phyloP scores from a whole-genome alignment of 2,113 vertebrate genomes.

The Rostratula benghalensis region DNA sequence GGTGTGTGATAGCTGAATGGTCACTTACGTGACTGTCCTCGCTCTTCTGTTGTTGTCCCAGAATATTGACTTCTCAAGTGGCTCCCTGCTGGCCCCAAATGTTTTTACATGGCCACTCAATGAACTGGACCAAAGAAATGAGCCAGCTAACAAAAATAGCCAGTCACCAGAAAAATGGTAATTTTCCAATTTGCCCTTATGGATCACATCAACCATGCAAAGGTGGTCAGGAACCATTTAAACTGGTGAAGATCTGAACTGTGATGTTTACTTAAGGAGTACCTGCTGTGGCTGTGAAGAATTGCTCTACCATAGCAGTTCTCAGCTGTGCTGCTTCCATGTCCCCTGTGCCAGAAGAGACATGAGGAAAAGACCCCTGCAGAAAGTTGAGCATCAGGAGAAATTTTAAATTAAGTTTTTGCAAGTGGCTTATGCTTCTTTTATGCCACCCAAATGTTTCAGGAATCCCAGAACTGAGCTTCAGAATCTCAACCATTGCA shows the following conservation, averaged over 20 bases:
- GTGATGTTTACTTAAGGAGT: neutral
- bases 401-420: neutral
- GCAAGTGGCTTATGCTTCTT: neutral
- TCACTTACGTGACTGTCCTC: neutral
- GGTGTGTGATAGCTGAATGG: neutral
- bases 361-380: neutral
- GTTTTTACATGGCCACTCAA: neutral
- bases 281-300: neutral
- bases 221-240: neutral
- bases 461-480: neutral
- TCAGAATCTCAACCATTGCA: neutral
- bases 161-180: neutral
- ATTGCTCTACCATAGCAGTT: neutral
- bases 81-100: neutral
- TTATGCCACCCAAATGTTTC: slow-evolving; percentile 1
- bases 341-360: neutral
- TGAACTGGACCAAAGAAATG: neutral
- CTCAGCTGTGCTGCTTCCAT: neutral
- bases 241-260: neutral
- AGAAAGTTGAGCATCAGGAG: neutral
- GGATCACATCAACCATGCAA: neutral
- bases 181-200: neutral
- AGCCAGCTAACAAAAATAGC: neutral
- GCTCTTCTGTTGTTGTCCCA: neutral
- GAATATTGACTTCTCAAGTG: neutral